These are phyloP conservation scores for Gadopsis marmoratus DNA, from an alignment of 2,797 vertebrate species.

Conservation along the genomic window DNA sequence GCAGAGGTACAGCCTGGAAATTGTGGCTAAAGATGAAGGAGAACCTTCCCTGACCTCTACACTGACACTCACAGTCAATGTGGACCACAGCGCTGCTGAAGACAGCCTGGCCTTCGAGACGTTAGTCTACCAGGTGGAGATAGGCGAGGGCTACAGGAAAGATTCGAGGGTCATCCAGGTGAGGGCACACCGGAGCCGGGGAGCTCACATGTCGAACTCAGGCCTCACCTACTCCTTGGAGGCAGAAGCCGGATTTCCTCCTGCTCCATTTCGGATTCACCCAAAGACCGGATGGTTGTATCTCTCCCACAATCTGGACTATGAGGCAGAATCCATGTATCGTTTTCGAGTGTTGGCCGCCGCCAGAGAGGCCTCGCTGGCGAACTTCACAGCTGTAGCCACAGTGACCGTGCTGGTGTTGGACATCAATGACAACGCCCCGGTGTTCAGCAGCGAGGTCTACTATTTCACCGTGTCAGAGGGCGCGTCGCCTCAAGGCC, in stretches of 20 bases:
- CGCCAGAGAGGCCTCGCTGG: constrained; percentile 39
- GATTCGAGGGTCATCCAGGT: constrained; percentile 87
- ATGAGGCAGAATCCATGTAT: constrained; percentile 83
- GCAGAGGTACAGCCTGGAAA: constrained; percentile 75
- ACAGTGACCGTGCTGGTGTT: constrained; percentile 86
- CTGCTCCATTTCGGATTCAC: constrained; percentile 85
- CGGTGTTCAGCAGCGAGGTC: constrained; percentile 82
- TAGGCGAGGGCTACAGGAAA: constrained; percentile 86
- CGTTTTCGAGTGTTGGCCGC: constrained; percentile 86
- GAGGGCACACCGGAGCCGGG: constrained; percentile 77
- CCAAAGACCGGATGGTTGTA: constrained; percentile 89
- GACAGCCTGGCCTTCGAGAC: constrained; percentile 89
- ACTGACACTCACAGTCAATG: constrained; percentile 80
- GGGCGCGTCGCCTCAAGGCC: constrained; percentile 84
- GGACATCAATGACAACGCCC: constrained; percentile 93
- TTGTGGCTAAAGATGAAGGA: constrained; percentile 90
- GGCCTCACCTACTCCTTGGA: constrained; percentile 84
- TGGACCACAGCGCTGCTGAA: constrained; percentile 76
- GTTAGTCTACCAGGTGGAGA: constrained; percentile 90
- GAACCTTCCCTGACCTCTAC: constrained; percentile 83
- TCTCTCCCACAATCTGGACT: constrained; percentile 87
- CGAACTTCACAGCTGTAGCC: constrained; percentile 81
- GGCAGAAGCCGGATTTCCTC: constrained; percentile 70
- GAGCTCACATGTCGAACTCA: constrained; percentile 44
- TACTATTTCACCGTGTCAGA: constrained; percentile 91